Evolutionary conservation across 1,140 invertebrate species (phyloP).

Genomic region (Bombyx mandarina): DNA sequence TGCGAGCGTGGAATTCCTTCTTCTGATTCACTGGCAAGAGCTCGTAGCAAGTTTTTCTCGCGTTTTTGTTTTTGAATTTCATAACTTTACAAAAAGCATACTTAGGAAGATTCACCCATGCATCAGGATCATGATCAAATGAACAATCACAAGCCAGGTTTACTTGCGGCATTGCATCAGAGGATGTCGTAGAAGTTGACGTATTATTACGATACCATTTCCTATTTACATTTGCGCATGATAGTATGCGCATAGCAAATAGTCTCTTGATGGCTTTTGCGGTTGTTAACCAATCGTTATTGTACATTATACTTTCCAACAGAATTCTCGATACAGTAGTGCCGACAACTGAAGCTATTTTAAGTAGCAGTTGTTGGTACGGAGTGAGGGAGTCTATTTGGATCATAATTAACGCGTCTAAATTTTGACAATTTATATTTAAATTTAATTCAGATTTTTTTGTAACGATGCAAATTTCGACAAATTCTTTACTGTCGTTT

Average conservation of each 20-base stretch:
- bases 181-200: conserved; percentile 19
- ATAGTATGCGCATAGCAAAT: conserved; percentile 47
- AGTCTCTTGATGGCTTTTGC: conserved; percentile 60
- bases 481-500: conserved; percentile 32
- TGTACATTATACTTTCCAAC: conserved; percentile 64
- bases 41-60: conserved; percentile 63
- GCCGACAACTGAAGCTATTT: conserved; percentile 69
- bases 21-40: conserved; percentile 67
- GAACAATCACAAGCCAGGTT: conserved; percentile 46
- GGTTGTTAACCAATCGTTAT: conserved; percentile 49
- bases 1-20: conserved; percentile 68
- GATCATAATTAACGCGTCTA: conserved; percentile 67
- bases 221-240: conserved; percentile 42
- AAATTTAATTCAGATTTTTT: conserved; percentile 43
- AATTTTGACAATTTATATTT: conserved; percentile 51
- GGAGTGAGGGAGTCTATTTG: conserved; percentile 67
- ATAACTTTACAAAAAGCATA: conserved; percentile 70
- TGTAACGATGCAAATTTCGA: conserved; percentile 43
- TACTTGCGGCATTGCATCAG: conserved; percentile 16
- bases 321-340: conserved; percentile 59
- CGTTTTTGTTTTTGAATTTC: conserved; percentile 61
- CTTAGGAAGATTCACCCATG: conserved; percentile 48
- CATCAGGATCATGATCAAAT: conserved; percentile 48
- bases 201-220: conserved; percentile 22
- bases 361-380: conserved; percentile 68